Percentiles rank a stretch among this genome's conserved stretches.
These are phyloP conservation scores for Phyllopteryx taeniolatus DNA, from an alignment of 2,113 vertebrate genomes.

Conservation along the genomic window DNA sequence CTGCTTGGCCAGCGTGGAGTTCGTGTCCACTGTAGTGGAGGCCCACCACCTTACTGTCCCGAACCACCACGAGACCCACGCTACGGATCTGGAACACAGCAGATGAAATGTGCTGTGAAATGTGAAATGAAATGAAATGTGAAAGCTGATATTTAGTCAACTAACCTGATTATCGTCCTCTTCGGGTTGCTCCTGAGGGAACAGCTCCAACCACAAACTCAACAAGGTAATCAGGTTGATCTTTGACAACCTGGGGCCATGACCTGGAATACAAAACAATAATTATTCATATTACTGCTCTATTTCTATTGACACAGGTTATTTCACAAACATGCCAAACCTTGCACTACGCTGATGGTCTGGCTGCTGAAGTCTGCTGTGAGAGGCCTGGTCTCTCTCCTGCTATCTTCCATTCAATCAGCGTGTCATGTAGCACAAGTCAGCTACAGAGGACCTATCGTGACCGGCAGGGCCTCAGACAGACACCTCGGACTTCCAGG, in stretches of 20 bases:
- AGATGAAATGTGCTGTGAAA: background rate
- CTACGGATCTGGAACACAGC: constrained; percentile 71
- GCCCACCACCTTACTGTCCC: constrained; percentile 83
- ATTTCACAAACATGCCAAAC: constrained; percentile 30
- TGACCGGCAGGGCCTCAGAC: background rate
- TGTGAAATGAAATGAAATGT: too few relatives aligned
- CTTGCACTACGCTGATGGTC: constrained; percentile 65
- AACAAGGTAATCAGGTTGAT: constrained; percentile 90
- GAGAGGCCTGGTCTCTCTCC: constrained; percentile 6
- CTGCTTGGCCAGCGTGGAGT: constrained; percentile 92
- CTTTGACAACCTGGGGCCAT: constrained; percentile 86
- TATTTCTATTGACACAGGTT: background rate
- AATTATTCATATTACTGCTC: background rate
- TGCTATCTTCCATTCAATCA: constrained; percentile 52
- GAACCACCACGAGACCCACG: constrained; percentile 88
- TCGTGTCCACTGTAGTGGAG: constrained; percentile 87
- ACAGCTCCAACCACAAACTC: constrained; percentile 95
- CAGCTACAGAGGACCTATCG: background rate
- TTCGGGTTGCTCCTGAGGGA: constrained; percentile 70
- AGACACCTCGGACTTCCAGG: background rate
- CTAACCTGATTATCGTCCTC: constrained; percentile 60
- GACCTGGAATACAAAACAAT: constrained; percentile 68
- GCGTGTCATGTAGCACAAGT: background rate
- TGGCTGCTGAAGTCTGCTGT: constrained; percentile 57
- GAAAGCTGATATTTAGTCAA: background rate